Evolutionary conservation across 2,888 invertebrate species (phyloP).

Genomic region (Rhodophaea formosa): DNA sequence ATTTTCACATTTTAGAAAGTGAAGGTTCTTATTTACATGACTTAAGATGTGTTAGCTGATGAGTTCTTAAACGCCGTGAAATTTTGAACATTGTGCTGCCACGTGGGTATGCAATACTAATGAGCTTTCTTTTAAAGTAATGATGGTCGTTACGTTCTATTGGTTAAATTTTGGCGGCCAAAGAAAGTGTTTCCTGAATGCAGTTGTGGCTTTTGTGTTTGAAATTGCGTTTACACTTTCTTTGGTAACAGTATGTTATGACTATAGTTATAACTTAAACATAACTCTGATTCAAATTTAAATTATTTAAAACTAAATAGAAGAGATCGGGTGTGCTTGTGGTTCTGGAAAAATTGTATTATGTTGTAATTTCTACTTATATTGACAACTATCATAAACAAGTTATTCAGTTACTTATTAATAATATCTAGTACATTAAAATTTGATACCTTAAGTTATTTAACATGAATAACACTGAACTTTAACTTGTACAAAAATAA

Average conservation of each 20-base stretch:
- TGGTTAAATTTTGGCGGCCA: conserved; percentile 1
- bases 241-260: not conserved
- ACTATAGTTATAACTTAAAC: not conserved
- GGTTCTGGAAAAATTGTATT: conserved; percentile 2
- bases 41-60: conserved; percentile 44
- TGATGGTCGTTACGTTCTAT: conserved; percentile 19
- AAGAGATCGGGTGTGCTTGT: conserved; percentile 2
- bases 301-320: not conserved
- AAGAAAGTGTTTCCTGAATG: conserved; percentile 9
- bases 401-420: too few species aligned
- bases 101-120: conserved; percentile 23
- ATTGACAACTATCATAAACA: not conserved
- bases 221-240: not conserved
- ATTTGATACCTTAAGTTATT: too few species aligned
- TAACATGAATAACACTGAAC: too few species aligned
- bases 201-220: conserved; percentile 2
- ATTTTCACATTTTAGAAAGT: conserved; percentile 77
- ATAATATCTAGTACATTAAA: too few species aligned
- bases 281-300: not conserved
- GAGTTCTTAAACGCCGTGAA: conserved; percentile 49
- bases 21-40: conserved; percentile 71
- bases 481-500: too few species aligned
- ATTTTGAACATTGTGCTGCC: conserved; percentile 36
- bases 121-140: conserved; percentile 13
- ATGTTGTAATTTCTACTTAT: not conserved